Percentiles rank a stretch among this genome's conserved stretches.
Conservation (phyloP, 2,113 vertebrate genomes). For the Phoenicopterus ruber region DNA sequence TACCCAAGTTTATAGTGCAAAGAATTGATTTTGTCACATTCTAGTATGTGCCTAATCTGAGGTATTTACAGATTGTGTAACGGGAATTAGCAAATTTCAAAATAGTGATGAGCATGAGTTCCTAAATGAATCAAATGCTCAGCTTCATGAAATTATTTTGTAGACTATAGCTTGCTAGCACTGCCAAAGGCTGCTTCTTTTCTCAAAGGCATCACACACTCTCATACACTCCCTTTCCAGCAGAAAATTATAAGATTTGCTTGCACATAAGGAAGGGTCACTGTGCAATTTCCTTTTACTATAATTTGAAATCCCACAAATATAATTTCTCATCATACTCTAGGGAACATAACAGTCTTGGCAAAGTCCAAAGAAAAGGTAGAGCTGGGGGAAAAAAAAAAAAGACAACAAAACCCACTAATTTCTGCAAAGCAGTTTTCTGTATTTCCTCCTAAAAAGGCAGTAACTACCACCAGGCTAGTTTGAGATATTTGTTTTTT, state of each 20-base stretch:
- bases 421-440: neutral
- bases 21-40: neutral
- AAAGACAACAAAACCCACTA: neutral
- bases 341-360: neutral
- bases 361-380: neutral
- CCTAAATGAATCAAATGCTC: neutral
- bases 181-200: conserved; percentile 29
- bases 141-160: neutral
- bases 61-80: neutral
- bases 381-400: neutral
- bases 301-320: conserved; percentile 61
- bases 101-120: neutral
- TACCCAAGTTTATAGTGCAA: neutral
- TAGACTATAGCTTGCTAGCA: neutral
- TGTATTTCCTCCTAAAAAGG: neutral
- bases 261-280: conserved; percentile 45
- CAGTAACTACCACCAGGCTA: neutral
- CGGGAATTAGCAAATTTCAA: neutral
- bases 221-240: conserved; percentile 6
- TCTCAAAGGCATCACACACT: conserved; percentile 21
- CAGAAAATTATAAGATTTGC: conserved; percentile 57
- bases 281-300: conserved; percentile 68
- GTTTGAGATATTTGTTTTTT: neutral
- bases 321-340: conserved; percentile 29
- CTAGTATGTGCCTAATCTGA: neutral